Percentiles rank a stretch among this genome's conserved stretches.
Evolutionary conservation across 2,797 vertebrate genomes (phyloP).

Genomic region (Girardinus metallicus): DNA sequence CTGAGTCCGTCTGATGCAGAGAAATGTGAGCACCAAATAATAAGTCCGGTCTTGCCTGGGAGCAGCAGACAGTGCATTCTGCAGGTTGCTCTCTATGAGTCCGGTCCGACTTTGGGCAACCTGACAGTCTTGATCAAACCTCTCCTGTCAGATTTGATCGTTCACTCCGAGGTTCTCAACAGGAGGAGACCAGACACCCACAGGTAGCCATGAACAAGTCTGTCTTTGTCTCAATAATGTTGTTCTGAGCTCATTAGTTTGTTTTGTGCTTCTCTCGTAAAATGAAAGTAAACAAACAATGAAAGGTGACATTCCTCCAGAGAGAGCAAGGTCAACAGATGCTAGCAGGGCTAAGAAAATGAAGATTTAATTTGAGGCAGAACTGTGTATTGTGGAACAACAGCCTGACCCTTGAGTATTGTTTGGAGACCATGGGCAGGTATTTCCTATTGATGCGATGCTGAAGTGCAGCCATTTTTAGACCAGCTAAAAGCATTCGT

Average conservation of each 20-base stretch:
- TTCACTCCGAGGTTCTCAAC: slow-evolving; percentile 66
- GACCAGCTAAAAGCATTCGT: slow-evolving; percentile 73
- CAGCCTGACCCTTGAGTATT: slow-evolving; percentile 35
- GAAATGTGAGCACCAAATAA: slow-evolving; percentile 82
- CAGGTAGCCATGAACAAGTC: slow-evolving; percentile 73
- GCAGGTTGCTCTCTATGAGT: slow-evolving; percentile 80
- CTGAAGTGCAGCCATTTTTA: slow-evolving; percentile 61
- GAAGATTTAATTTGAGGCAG: slow-evolving; percentile 25
- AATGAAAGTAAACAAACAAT: slow-evolving; percentile 14
- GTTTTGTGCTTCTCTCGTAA: background rate
- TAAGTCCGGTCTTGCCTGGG: slow-evolving; percentile 82
- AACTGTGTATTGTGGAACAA: slow-evolving; percentile 25
- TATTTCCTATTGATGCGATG: slow-evolving; percentile 81
- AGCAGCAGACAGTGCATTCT: slow-evolving; percentile 80
- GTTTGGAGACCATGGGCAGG: slow-evolving; percentile 52
- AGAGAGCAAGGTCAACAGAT: slow-evolving; percentile 46
- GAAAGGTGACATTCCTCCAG: slow-evolving; percentile 27
- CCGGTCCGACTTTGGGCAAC: slow-evolving; percentile 73
- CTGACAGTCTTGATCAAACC: slow-evolving; percentile 79
- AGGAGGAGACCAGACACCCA: slow-evolving; percentile 44
- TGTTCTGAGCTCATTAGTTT: background rate
- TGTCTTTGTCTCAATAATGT: background rate
- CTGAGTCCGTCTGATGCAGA: slow-evolving; percentile 71
- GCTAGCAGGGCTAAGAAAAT: slow-evolving; percentile 18
- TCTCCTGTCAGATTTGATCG: slow-evolving; percentile 64